Base-by-base conservation (phyloP, 2,113 vertebrate genomes). In the Heterotilapia buettikoferi region DNA sequence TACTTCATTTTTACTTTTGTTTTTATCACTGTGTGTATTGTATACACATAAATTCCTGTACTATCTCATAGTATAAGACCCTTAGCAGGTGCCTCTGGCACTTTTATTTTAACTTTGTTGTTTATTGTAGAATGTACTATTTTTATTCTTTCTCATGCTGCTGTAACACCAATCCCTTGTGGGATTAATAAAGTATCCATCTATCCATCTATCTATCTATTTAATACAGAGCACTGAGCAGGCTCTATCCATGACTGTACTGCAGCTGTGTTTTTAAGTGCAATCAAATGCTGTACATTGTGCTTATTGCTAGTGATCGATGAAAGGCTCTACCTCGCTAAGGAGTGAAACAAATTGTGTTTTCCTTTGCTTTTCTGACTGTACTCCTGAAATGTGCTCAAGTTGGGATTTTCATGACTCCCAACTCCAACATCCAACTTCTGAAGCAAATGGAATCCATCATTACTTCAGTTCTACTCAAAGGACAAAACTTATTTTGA, bases 401-500 rank as follows among this genome's bases (percentile, higher is more conserved):
- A 63, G 29, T 36, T 19, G 29, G 29, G 16, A 33, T 63, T 63
- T 63, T 33, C 0, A 19, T 63, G 59, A 63, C 29, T 11, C 33
- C 6, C 11, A 38, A 13, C 6, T 68, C 11, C 33, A 2, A 66
- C 19, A 66, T 38, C 18, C 33, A 2, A 66, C 10, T 38, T 66
- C 19, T 38, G 10, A 66, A 38, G 10, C 33, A 66, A 66, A 38
- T 38, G 18, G 33, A 33, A 61, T 61, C 57, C 26, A 1, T 31
- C 26, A 61, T 61, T 61, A 19, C 9, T 61, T 61, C 29, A 61
- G 29, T 61, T 63, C 59, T 63, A 63, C 29, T 63, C 0, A 6
- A 33, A 63, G 1, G 0, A 33, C 29, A 63, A 63, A 63, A 33
- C 59, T 63, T 63, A 0, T 63, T 63, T 63, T 63, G 5, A 11